These are phyloP conservation scores for Piezodorus guildinii DNA, from an alignment of 1,140 invertebrate genomes.

Conservation along the genomic window DNA sequence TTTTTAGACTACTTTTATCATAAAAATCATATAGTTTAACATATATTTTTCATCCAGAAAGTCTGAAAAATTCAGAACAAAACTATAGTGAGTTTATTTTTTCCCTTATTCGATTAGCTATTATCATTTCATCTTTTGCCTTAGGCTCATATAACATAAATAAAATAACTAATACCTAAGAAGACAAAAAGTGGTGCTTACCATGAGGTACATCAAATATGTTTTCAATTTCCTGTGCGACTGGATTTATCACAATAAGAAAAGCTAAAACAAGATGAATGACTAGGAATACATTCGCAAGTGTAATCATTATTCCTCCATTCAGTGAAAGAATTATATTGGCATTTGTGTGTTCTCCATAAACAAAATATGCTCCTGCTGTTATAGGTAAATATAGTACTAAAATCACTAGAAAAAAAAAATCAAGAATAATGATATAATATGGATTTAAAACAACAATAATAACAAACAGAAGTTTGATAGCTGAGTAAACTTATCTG, in stretches of 20 bases:
- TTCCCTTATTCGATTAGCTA: too few relatives aligned
- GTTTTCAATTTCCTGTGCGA: conserved; percentile 57
- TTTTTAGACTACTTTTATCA: too few relatives aligned
- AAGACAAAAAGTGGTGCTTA: conserved; percentile 35
- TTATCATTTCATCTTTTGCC: too few relatives aligned
- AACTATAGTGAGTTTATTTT: too few relatives aligned
- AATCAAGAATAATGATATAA: conserved; percentile 11
- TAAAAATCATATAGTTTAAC: too few relatives aligned
- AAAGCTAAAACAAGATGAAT: conserved; percentile 50
- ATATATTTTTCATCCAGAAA: too few relatives aligned
- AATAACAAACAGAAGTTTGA: too few relatives aligned
- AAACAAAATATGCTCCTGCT: conserved; percentile 45
- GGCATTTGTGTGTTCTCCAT: conserved; percentile 40
- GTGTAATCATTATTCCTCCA: conserved; percentile 36
- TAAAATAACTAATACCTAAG: too few relatives aligned
- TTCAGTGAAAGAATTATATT: conserved; percentile 43
- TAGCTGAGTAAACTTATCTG: too few relatives aligned
- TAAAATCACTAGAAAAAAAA: conserved; percentile 41
- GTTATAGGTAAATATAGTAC: conserved; percentile 45
- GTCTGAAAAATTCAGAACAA: too few relatives aligned
- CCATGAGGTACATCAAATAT: conserved; percentile 48
- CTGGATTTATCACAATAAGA: conserved; percentile 52
- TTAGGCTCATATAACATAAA: too few relatives aligned
- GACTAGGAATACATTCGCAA: conserved; percentile 47
- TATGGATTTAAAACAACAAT: too few relatives aligned